Conservation (phyloP, 2,797 vertebrate genomes). For the Microcaecilia unicolor region DNA sequence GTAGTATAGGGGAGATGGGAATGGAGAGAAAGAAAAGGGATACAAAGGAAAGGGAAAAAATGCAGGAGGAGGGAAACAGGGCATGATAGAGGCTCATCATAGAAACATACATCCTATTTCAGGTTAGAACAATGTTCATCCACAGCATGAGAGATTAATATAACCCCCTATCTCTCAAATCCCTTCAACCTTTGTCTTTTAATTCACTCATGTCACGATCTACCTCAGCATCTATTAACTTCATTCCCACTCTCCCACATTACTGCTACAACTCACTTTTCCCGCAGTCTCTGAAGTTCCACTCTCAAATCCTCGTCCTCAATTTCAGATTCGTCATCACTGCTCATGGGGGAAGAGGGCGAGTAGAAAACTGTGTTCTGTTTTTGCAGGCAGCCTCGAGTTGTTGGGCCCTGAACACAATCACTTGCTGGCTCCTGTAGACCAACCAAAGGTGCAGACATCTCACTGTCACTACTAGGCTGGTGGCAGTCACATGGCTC, state of each 20-base stretch:
- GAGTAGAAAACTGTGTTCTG: conserved; percentile 46
- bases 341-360: conserved; percentile 76
- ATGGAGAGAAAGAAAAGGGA: not conserved
- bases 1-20: not conserved
- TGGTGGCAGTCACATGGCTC: conserved; percentile 25
- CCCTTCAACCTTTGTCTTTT: not conserved
- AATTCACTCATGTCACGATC: no score
- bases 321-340: conserved; percentile 76
- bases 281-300: conserved; percentile 76
- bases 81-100: no score
- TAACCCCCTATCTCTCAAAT: no score
- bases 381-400: not conserved
- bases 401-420: conserved; percentile 9
- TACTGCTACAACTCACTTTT: no score
- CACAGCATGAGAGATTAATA: no score
- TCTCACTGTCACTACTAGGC: conserved; percentile 31
- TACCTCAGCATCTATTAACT: no score
- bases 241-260: no score
- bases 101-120: no score
- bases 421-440: conserved; percentile 7
- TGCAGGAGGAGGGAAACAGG: not conserved
- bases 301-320: conserved; percentile 79
- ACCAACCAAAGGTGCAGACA: conserved; percentile 3
- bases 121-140: no score
- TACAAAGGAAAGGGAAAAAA: not conserved